Evolutionary conservation across 2,888 invertebrate genomes (phyloP).

Genomic region (Timandra comae): DNA sequence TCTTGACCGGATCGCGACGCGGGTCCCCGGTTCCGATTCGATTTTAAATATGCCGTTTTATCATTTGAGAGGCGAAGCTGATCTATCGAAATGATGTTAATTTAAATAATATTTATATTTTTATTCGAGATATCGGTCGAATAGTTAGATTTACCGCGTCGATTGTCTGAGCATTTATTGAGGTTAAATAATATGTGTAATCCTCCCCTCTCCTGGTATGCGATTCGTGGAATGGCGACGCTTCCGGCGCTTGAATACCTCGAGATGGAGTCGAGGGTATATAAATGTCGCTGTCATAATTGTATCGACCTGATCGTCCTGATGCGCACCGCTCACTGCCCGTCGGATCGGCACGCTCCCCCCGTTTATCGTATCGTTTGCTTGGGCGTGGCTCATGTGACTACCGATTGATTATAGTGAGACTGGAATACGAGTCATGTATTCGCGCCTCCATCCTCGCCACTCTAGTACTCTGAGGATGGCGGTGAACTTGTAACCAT

Average conservation of each 20-base stretch:
- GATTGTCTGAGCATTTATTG: conserved; percentile 5
- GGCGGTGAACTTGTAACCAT: conserved; percentile 9
- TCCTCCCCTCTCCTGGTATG: too few species aligned
- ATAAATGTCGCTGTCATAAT: conserved; percentile 6
- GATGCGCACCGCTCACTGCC: conserved; percentile 43
- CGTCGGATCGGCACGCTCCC: conserved; percentile 32
- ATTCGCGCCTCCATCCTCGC: conserved; percentile 11
- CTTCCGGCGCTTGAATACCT: conserved; percentile 6
- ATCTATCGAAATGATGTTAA: too few species aligned
- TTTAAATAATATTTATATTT: too few species aligned
- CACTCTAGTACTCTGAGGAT: conserved; percentile 9
- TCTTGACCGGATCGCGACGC: too few species aligned
- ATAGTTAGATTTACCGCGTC: conserved; percentile 1
- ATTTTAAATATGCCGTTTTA: too few species aligned
- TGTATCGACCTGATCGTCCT: conserved; percentile 23
- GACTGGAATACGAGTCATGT: conserved; percentile 12
- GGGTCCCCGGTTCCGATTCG: too few species aligned
- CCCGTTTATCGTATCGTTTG: conserved; percentile 14
- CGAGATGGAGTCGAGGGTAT: conserved; percentile 1
- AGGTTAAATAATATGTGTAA: conserved; percentile 14
- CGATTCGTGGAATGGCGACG: too few species aligned
- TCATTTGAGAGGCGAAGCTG: too few species aligned
- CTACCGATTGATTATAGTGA: conserved; percentile 8
- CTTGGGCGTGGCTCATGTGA: conserved; percentile 13
- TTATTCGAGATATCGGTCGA: too few species aligned